Conservation (phyloP, 2,888 invertebrate species). For the Oxyscelio sp. region DNA sequence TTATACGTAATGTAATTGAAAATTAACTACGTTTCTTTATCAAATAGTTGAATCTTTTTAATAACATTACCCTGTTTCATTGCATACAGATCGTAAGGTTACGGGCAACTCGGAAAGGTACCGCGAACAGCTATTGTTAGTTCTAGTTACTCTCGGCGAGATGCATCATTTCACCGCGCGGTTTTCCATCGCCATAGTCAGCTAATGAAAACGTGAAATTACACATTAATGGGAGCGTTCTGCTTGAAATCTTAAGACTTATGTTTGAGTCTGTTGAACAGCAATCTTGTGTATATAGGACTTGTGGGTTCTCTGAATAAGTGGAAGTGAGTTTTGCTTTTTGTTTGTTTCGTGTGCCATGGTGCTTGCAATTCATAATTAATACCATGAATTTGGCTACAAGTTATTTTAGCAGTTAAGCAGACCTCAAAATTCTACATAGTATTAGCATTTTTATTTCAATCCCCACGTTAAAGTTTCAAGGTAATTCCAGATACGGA, state of each 20-base stretch:
- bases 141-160: constrained; percentile 43
- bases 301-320: constrained; percentile 1
- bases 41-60: constrained; percentile 5
- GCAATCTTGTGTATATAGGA: constrained; percentile 10
- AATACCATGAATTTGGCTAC: constrained; percentile 26
- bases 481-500: too few relatives aligned
- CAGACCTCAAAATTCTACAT: too few relatives aligned
- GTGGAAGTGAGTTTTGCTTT: not conserved
- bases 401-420: too few relatives aligned
- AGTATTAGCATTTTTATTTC: too few relatives aligned
- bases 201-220: constrained; percentile 37
- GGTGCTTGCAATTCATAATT: constrained; percentile 20
- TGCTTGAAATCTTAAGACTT: constrained; percentile 15
- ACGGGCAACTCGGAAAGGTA: constrained; percentile 30
- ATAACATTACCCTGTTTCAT: constrained; percentile 32
- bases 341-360: constrained; percentile 4
- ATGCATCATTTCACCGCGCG: constrained; percentile 49
- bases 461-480: too few relatives aligned
- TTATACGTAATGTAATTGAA: too few relatives aligned
- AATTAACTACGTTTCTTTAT: constrained; percentile 23
- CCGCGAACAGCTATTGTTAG: constrained; percentile 56
- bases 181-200: constrained; percentile 30
- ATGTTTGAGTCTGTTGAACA: constrained; percentile 12
- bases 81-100: constrained; percentile 18
- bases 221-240: constrained; percentile 27